Percentiles rank a stretch among this genome's conserved stretches.
phyloP scores from a whole-genome alignment of 1,140 invertebrate genomes.

The Carcinoscorpius rotundicauda region DNA sequence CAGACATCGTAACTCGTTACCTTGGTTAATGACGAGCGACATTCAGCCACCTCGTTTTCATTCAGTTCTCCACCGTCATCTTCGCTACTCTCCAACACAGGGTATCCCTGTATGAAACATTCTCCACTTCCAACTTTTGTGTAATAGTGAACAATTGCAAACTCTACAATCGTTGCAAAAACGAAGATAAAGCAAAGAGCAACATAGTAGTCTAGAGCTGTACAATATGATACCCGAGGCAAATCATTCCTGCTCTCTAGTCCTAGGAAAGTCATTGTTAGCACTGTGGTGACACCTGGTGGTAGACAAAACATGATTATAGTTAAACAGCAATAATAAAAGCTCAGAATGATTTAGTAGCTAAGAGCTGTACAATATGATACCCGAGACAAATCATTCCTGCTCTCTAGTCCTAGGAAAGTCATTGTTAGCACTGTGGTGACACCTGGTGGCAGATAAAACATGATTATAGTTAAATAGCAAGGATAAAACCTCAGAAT shows the following conservation, averaged over 20 bases:
- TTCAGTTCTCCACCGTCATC: background rate
- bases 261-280: conserved; percentile 80
- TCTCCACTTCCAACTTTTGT: conserved; percentile 80
- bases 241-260: conserved; percentile 70
- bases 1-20: too few relatives aligned
- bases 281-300: conserved; percentile 66
- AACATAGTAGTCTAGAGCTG: conserved; percentile 75
- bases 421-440: conserved; percentile 82
- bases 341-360: too few relatives aligned
- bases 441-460: conserved; percentile 44
- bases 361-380: conserved; percentile 61
- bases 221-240: conserved; percentile 74
- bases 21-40: too few relatives aligned
- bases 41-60: too few relatives aligned
- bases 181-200: conserved; percentile 76
- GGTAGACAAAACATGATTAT: too few relatives aligned
- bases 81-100: conserved; percentile 3
- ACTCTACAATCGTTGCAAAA: conserved; percentile 74
- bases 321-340: too few relatives aligned
- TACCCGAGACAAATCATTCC: conserved; percentile 73
- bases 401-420: conserved; percentile 68
- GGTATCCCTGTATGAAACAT: conserved; percentile 46
- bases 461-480: too few relatives aligned
- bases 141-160: conserved; percentile 77
- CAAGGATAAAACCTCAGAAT: too few relatives aligned